A percentile compares a stretch with the other conserved stretches of the same genome.
These are phyloP conservation scores for Pseudomyrmex sp. DNA, from an alignment of 1,140 invertebrate genomes.

Conservation along the genomic window DNA sequence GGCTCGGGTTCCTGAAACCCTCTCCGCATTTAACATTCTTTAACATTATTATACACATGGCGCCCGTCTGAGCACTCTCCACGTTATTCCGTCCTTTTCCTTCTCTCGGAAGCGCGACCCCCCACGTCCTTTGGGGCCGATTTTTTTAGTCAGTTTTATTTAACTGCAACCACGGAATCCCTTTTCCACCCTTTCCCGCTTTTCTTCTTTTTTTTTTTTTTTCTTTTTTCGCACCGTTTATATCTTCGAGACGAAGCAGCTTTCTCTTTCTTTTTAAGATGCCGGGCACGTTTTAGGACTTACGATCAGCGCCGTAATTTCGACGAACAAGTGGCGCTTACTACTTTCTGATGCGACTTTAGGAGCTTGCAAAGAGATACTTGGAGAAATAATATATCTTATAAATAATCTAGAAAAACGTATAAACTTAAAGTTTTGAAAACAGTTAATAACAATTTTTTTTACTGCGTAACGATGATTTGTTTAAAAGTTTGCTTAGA, in stretches of 20 bases:
- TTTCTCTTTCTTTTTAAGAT: constrained; percentile 61
- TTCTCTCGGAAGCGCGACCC: constrained; percentile 69
- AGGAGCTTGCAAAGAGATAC: constrained; percentile 54
- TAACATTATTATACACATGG: constrained; percentile 85
- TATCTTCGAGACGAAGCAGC: constrained; percentile 43
- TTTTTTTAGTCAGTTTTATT: constrained; percentile 74
- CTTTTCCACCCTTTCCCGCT: constrained; percentile 47
- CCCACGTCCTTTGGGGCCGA: constrained; percentile 64
- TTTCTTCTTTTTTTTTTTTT: neutral
- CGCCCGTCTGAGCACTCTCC: constrained; percentile 78
- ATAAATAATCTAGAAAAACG: constrained; percentile 38
- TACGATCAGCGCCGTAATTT: constrained; percentile 72
- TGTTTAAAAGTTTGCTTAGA: neutral
- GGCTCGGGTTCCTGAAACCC: constrained; percentile 74
- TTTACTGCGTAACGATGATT: neutral
- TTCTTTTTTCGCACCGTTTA: constrained; percentile 53
- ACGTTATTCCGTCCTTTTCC: constrained; percentile 15
- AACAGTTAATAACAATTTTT: constrained; percentile 27
- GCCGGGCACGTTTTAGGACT: constrained; percentile 73
- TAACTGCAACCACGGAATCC: constrained; percentile 72
- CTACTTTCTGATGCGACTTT: constrained; percentile 71
- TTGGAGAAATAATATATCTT: constrained; percentile 46
- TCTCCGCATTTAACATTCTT: constrained; percentile 83
- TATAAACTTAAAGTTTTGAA: constrained; percentile 11
- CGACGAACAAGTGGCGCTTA: constrained; percentile 70